Conservation (phyloP, 2,797 vertebrate species). For the Jordanella pulchra region DNA sequence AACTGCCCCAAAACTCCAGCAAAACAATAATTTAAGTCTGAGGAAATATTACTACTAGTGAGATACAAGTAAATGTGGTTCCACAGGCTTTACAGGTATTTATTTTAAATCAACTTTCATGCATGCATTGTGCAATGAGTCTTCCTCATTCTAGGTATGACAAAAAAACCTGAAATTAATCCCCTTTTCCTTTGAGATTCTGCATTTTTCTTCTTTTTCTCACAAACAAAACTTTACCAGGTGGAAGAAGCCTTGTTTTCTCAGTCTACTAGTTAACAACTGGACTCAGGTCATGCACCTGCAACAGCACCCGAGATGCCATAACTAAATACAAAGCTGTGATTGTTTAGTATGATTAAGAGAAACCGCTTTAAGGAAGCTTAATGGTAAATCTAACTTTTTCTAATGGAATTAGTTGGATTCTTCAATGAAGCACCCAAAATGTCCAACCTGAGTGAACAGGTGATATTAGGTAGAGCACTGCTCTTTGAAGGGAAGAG, state of each 20-base stretch:
- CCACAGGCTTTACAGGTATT: background rate
- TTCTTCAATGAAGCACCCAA: constrained; percentile 60
- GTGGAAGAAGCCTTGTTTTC: constrained; percentile 34
- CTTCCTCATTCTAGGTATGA: constrained; percentile 24
- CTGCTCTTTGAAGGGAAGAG: constrained; percentile 39
- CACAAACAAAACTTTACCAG: background rate
- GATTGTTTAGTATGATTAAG: constrained; percentile 76
- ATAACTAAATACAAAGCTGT: constrained; percentile 58
- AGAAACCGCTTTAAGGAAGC: constrained; percentile 64
- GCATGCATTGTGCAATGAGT: background rate
- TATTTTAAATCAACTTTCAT: background rate
- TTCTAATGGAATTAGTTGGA: constrained; percentile 71
- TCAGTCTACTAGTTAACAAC: constrained; percentile 51
- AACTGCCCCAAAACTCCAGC: too few relatives aligned
- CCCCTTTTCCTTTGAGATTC: constrained; percentile 18
- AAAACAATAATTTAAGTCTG: background rate
- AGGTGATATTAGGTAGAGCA: constrained; percentile 56
- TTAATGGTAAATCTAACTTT: constrained; percentile 68
- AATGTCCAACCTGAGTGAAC: constrained; percentile 50
- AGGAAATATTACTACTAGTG: background rate
- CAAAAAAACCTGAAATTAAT: constrained; percentile 9
- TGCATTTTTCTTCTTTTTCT: constrained; percentile 19
- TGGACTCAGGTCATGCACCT: constrained; percentile 59
- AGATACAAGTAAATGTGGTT: background rate
- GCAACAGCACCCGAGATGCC: constrained; percentile 42